Evolutionary conservation across 37 sponge, comb jelly and placozoan genomes (phyloP).

Genomic region (Amphimedon queenslandica): DNA sequence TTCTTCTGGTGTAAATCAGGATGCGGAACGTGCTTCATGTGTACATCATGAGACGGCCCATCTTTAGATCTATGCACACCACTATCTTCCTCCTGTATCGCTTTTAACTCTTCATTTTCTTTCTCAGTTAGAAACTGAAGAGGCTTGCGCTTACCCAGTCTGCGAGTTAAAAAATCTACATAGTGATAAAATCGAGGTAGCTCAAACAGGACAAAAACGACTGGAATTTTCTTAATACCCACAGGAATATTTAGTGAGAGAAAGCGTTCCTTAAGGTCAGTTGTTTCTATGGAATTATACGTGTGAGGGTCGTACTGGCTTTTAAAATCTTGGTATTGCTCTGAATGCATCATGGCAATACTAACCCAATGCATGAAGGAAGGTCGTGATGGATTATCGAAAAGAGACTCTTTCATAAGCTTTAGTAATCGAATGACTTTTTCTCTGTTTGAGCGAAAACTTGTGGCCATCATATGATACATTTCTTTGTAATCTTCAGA

Average conservation of each 20-base stretch:
- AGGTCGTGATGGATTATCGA: constrained; percentile 47
- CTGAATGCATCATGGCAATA: constrained; percentile 56
- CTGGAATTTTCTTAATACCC: constrained; percentile 61
- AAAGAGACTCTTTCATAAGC: constrained; percentile 43
- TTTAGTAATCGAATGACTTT: constrained; percentile 25
- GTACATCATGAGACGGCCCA: no score
- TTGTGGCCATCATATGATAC: constrained; percentile 54
- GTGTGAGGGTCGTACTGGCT: constrained; percentile 18
- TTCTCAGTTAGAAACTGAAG: constrained; percentile 15
- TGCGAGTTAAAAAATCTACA: constrained; percentile 32
- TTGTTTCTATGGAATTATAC: constrained; percentile 37
- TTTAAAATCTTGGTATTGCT: constrained; percentile 48
- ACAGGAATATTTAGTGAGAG: constrained; percentile 41
- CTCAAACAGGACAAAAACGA: constrained; percentile 65
- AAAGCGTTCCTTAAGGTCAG: constrained; percentile 36
- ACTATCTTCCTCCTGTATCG: no score
- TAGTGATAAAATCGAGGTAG: constrained; percentile 68
- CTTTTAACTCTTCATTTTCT: constrained; percentile 3
- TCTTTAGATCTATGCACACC: no score
- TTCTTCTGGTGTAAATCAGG: neutral
- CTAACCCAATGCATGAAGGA: constrained; percentile 65
- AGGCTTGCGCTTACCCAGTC: constrained; percentile 7
- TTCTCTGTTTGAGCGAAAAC: constrained; percentile 34
- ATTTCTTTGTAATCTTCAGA: constrained; percentile 56
- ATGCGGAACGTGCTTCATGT: no score